Conservation (phyloP, 2,888 invertebrate species). For the Rhingia rostrata region DNA sequence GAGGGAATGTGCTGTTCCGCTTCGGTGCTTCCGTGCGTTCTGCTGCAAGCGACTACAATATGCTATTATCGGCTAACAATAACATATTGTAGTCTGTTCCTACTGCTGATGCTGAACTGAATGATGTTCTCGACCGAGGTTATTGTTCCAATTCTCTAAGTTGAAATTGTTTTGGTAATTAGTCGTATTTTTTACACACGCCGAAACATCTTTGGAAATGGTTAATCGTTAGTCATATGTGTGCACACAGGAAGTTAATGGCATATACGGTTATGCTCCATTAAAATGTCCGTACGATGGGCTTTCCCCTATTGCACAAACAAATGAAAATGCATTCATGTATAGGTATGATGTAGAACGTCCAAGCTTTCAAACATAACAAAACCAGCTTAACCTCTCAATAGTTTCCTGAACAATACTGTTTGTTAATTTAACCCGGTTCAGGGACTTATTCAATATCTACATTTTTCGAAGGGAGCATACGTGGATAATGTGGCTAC, state of each 20-base stretch:
- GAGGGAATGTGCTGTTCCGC: constrained; percentile 43
- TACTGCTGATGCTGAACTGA: constrained; percentile 42
- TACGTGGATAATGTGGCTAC: constrained; percentile 27
- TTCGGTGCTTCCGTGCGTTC: constrained; percentile 33
- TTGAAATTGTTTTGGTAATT: too few relatives aligned
- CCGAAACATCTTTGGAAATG: constrained; percentile 37
- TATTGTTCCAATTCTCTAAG: constrained; percentile 56
- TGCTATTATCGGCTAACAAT: constrained; percentile 43
- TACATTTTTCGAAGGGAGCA: constrained; percentile 18
- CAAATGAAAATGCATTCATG: not conserved
- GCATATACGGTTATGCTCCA: constrained; percentile 45
- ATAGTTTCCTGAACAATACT: constrained; percentile 5
- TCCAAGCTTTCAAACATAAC: constrained; percentile 3
- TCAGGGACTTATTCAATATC: constrained; percentile 36
- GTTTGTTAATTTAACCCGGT: constrained; percentile 22
- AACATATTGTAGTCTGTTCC: constrained; percentile 25
- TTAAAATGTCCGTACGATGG: constrained; percentile 43
- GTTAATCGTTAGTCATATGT: constrained; percentile 20
- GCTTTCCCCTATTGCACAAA: not conserved
- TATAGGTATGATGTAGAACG: not conserved
- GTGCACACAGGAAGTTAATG: constrained; percentile 39
- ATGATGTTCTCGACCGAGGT: constrained; percentile 51
- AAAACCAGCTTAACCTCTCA: constrained; percentile 12
- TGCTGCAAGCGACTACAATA: constrained; percentile 22
- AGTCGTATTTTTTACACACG: constrained; percentile 8